Evolutionary conservation across 2,113 vertebrate genomes (phyloP), one percentile per base, ranked within the genome.

Genomic region (Tamias sibiricus): DNA sequence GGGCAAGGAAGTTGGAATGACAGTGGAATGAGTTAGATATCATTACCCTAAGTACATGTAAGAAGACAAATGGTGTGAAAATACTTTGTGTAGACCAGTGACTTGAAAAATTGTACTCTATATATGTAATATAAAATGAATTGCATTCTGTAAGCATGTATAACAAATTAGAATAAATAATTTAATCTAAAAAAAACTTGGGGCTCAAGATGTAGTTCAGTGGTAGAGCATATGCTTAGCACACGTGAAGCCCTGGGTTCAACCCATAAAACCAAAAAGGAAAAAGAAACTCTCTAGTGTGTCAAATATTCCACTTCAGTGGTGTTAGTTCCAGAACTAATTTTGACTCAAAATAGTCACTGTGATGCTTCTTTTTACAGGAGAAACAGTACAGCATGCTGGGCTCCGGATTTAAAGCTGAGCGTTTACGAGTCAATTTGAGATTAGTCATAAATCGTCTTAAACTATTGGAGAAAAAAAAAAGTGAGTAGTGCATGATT

Each of bases 401-500:
- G 98, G 99, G 99, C 75, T 99, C 99, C 91, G 99, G 99, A 87
- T 99, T 99, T 98, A 99, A 99, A 98, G 99, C 99, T 5, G 99
- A 99, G 96, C 99, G 99, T 94, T 98, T 99, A 94, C 98, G 99
- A 95, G 99, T 99, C 97, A 99, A 99, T 98, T 99, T 99, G 54
- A 99, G 99, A 62, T 99, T 99, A 8, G 99, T 99, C 94, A 99
- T 99, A 96, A 99, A 99, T 97, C 98, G 99, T 69, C 99, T 99
- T 85, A 99, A 99, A 95, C 98, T 99, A 35, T 97, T 99, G n/a
- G 99, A 99, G 98, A 99, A 99, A 97, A 99, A 99, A 98, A 99
- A 99, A 98, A 99, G 99, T 99, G 98, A 99, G 99, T 99, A 94
- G 83, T 91, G 4, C 35, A 16, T 95, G 52, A 87, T 66, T 59